Base-by-base conservation (phyloP, 2,888 invertebrate species). In the Chrysolina americana region DNA sequence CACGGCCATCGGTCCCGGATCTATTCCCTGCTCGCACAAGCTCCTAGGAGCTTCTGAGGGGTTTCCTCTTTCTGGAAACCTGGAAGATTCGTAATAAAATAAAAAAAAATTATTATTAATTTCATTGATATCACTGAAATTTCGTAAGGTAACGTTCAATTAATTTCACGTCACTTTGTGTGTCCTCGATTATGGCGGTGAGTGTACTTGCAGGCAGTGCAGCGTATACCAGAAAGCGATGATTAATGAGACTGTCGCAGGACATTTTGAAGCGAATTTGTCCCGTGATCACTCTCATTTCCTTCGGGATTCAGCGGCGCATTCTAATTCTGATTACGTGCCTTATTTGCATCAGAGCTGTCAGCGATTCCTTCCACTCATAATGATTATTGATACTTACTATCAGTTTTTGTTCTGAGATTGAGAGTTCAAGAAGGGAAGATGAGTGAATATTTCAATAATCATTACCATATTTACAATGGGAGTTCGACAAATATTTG, bases 261-360 rank as follows among this genome's bases (percentile, higher is more conserved):
- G 77, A 82, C 81, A 83, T 85, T 84, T 84, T 81, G 76, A 82
- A 83, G 81, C 78, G 83, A 82, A 85, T 86, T 86, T 86, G 85
- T 85, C 83, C 82, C 81, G 80, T 82, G 84, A 85, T 86, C 83
- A 83, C 79, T 76, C 76, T 71, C 73, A 68, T 69, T 64, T 77
- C 80, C 78, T 66, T 47, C 41, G 81, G 81, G 81, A 81, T 71
- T 78, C 65, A 68, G 71, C 68, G 69, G 76, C 79, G 77, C 73
- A 79, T 81, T 79, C 80, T 79, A 77, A 79, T 77, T 71, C 79
- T 75, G 79, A 82, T 78, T 76, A 80, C 79, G 72, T 78, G 71
- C 76, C 79, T 78, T 74, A 81, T 82, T 82, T 80, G 82, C 81
- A 82, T 82, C 75, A 70, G 73, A 73, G 74, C 79, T 81, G 80